A percentile compares a stretch with the other conserved stretches of the same genome.
Conservation (phyloP, 2,797 vertebrate species). For the Melanotaenia maccullochi region DNA sequence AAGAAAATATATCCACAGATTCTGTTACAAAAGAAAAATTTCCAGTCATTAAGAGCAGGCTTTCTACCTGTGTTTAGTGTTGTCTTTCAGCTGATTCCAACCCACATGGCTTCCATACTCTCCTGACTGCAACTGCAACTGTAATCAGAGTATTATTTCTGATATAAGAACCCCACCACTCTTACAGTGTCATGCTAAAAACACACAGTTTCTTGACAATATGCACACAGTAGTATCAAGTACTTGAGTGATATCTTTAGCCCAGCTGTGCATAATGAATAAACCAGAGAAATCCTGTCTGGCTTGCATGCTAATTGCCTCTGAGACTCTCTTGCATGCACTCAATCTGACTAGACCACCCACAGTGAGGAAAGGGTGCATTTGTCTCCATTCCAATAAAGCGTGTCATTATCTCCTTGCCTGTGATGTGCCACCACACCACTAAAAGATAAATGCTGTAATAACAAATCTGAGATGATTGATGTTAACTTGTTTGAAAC, state of each 20-base stretch:
- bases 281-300: conserved; percentile 75
- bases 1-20: background rate
- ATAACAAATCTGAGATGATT: conserved; percentile 61
- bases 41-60: background rate
- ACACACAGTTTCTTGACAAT: conserved; percentile 20
- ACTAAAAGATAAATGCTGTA: conserved; percentile 68
- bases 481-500: conserved; percentile 38
- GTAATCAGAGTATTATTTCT: conserved; percentile 25
- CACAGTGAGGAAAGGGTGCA: conserved; percentile 68
- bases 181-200: conserved; percentile 11
- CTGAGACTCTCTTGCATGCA: conserved; percentile 55
- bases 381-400: conserved; percentile 75
- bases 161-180: conserved; percentile 17
- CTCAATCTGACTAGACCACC: conserved; percentile 69
- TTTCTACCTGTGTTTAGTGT: conserved; percentile 15
- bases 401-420: conserved; percentile 76
- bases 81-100: conserved; percentile 12
- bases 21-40: background rate
- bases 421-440: conserved; percentile 67
- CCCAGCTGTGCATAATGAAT: conserved; percentile 74
- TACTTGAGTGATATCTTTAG: conserved; percentile 64
- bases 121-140: conserved; percentile 37
- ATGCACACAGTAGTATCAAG: conserved; percentile 21
- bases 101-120: conserved; percentile 17
- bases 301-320: conserved; percentile 72